Conservation (phyloP, 2,113 vertebrate species). For the Aphyosemion australe region DNA sequence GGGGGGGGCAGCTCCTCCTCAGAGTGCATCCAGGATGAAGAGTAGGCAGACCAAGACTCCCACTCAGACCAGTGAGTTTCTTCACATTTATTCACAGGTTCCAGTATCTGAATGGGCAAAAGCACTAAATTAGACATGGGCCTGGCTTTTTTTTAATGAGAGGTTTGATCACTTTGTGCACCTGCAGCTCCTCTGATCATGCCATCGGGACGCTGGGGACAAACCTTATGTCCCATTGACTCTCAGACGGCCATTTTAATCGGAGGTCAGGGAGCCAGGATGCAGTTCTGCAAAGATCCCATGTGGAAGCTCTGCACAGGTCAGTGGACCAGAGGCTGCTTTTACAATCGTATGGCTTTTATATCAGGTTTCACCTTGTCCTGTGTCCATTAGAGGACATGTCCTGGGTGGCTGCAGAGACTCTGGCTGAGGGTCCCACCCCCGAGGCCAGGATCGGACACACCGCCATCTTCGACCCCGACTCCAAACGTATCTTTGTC, state of each 20-base stretch:
- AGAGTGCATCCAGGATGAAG: conserved; percentile 50
- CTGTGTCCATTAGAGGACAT: conserved; percentile 73
- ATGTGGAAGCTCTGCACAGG: conserved; percentile 83
- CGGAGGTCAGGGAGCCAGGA: conserved; percentile 78
- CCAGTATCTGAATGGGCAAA: too few species aligned
- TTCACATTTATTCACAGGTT: not conserved
- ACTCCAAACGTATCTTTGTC: conserved; percentile 75
- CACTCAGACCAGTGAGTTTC: conserved; percentile 60
- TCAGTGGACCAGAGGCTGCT: conserved; percentile 19
- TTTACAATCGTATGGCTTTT: not conserved
- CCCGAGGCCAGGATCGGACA: conserved; percentile 82
- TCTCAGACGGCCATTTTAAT: conserved; percentile 79
- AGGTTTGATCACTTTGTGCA: not conserved
- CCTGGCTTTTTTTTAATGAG: too few species aligned
- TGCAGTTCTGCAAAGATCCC: conserved; percentile 81
- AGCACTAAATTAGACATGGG: too few species aligned
- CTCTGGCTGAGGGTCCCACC: conserved; percentile 76
- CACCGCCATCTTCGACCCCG: conserved; percentile 75
- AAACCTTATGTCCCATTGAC: conserved; percentile 77
- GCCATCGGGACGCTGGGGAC: conserved; percentile 80
- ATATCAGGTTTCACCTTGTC: not conserved
- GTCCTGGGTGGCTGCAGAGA: conserved; percentile 79
- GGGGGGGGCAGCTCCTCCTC: conserved; percentile 50
- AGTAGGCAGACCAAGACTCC: conserved; percentile 66
- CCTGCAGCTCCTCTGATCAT: conserved; percentile 43